phyloP scores from a whole-genome alignment of 2,888 invertebrate species.

The Hemithea aestivaria region DNA sequence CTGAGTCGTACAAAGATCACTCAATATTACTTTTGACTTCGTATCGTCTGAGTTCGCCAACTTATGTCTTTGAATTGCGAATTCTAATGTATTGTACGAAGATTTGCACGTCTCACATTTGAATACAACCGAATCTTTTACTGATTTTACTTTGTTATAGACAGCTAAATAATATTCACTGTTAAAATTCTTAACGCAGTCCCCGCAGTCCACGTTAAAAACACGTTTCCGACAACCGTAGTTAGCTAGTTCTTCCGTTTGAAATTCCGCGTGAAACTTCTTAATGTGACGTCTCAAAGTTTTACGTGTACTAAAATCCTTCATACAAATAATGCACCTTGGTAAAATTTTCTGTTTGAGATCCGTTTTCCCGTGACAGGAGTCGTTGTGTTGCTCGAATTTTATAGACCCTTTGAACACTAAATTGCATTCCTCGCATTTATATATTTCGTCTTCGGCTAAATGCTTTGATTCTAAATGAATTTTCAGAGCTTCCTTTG shows the following conservation, averaged over 20 bases:
- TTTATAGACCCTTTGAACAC: conserved; percentile 57
- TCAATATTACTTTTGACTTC: conserved; percentile 52
- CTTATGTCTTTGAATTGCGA: conserved; percentile 48
- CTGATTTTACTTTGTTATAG: conserved; percentile 44
- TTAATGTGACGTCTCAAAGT: conserved; percentile 62
- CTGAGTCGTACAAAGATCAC: conserved; percentile 59
- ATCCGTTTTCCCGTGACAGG: conserved; percentile 36
- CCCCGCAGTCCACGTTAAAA: conserved; percentile 50
- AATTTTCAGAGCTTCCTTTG: conserved; percentile 47
- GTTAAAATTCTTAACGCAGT: conserved; percentile 52
- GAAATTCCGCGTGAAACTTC: conserved; percentile 58
- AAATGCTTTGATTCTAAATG: conserved; percentile 56
- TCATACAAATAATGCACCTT: conserved; percentile 56
- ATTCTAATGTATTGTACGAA: conserved; percentile 50
- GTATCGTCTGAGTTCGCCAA: conserved; percentile 29
- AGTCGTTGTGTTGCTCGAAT: conserved; percentile 53
- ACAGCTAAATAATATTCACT: conserved; percentile 40
- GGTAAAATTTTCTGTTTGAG: conserved; percentile 44
- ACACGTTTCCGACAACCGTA: conserved; percentile 39
- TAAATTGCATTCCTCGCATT: conserved; percentile 60
- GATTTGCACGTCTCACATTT: conserved; percentile 45
- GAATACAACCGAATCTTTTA: conserved; percentile 44
- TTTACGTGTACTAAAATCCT: conserved; percentile 64
- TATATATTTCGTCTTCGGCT: conserved; percentile 58
- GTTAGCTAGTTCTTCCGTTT: conserved; percentile 50